These are phyloP conservation scores for Porites evermanni DNA, from an alignment of 92 coral and sea anemone genomes.

Conservation along the genomic window DNA sequence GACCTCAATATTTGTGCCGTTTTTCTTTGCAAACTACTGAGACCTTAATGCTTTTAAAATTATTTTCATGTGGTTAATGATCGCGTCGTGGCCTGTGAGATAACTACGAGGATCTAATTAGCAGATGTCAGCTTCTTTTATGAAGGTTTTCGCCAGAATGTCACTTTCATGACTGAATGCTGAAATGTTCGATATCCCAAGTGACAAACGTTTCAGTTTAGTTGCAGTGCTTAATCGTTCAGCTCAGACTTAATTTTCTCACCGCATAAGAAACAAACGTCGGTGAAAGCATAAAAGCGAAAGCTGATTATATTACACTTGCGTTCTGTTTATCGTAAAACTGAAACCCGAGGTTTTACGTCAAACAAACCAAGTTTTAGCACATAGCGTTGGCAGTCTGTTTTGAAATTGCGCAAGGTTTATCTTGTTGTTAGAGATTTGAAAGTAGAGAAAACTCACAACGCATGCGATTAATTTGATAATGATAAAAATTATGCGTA, in stretches of 20 bases:
- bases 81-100: slow-evolving; percentile 67
- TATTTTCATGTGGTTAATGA: slow-evolving; percentile 74
- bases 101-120: slow-evolving; percentile 94
- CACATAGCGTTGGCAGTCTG: not conserved
- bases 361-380: not conserved
- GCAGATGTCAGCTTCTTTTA: slow-evolving; percentile 85
- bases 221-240: slow-evolving; percentile 19
- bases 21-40: slow-evolving; percentile 30
- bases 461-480: slow-evolving; percentile 37
- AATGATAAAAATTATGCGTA: slow-evolving; percentile 24
- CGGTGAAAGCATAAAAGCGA: slow-evolving; percentile 1
- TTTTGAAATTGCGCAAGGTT: slow-evolving; percentile 31
- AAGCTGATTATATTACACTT: slow-evolving; percentile 38
- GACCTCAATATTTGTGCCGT: slow-evolving; percentile 8
- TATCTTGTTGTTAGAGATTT: not conserved
- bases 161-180: slow-evolving; percentile 88
- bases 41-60: slow-evolving; percentile 71
- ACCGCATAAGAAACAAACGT: slow-evolving; percentile 12
- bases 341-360: slow-evolving; percentile 46
- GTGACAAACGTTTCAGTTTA: slow-evolving; percentile 74
- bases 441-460: slow-evolving; percentile 11
- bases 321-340: slow-evolving; percentile 29
- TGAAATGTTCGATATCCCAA: slow-evolving; percentile 76
- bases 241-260: slow-evolving; percentile 24
- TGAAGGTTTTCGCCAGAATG: slow-evolving; percentile 83